A percentile compares a stretch with the other conserved stretches of the same genome.
Conservation (phyloP, 2,797 vertebrate species). For the Emydoidea blandingii region DNA sequence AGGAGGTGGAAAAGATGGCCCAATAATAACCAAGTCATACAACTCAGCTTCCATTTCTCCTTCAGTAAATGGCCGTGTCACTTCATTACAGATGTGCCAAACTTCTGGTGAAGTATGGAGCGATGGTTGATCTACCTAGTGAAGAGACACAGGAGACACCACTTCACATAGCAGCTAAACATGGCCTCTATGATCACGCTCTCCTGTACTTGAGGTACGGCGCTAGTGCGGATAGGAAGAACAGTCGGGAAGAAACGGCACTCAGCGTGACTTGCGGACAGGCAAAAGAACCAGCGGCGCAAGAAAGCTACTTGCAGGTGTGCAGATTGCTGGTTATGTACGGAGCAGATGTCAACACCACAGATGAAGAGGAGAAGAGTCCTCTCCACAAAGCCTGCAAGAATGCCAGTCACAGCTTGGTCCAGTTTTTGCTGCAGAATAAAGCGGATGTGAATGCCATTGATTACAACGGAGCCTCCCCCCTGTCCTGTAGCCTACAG, state of each 20-base stretch:
- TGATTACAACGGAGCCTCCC: constrained; percentile 81
- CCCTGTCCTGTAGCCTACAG: constrained; percentile 77
- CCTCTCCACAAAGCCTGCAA: constrained; percentile 83
- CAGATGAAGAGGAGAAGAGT: constrained; percentile 77
- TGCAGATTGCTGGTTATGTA: constrained; percentile 75
- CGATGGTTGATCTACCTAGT: constrained; percentile 64
- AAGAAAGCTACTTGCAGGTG: constrained; percentile 49
- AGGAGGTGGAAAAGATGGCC: background rate
- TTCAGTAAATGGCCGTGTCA: background rate
- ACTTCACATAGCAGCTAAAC: constrained; percentile 80
- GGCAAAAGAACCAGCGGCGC: background rate
- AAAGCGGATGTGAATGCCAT: constrained; percentile 79
- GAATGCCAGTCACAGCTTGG: constrained; percentile 67
- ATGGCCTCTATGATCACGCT: constrained; percentile 75
- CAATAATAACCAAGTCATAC: background rate
- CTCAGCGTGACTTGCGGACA: constrained; percentile 75
- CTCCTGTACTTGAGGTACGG: constrained; percentile 79
- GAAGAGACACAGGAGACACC: constrained; percentile 75
- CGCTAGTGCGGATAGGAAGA: constrained; percentile 69
- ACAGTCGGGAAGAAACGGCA: constrained; percentile 72
- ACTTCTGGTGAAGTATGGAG: constrained; percentile 79
- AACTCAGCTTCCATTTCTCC: background rate
- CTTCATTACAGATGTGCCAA: constrained; percentile 79
- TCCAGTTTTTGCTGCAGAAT: constrained; percentile 69
- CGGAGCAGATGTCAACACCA: constrained; percentile 54